Base-by-base conservation (phyloP, 2,797 vertebrate genomes). In the Ctenosaura bakeri region DNA sequence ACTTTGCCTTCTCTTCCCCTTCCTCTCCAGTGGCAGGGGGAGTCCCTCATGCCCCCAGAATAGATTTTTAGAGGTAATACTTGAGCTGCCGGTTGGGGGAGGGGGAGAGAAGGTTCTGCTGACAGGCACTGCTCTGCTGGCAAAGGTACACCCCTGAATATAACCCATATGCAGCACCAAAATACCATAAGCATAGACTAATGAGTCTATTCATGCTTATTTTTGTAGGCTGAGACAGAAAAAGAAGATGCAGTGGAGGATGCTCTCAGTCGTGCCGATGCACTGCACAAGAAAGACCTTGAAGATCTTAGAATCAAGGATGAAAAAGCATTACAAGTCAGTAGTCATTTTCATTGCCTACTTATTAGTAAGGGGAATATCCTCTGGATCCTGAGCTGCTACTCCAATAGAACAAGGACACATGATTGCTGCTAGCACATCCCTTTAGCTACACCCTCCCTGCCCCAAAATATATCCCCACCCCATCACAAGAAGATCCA, bases 201-300 rank as follows among this genome's bases (percentile, higher is more conserved):
- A 54, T 86, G 2, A 22, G 54, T 77, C 85, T 69, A 50, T 73
- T 59, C 76, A 69, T 80, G 77, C 71, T 89, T 91, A 94, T 66
- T 96, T 95, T 94, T 91, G 83, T 94, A 97, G 97, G 96, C 96
- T 74, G 56, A 90, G 71, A 29, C 78, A n/a, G 87, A 56, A 56
- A 96, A 93, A 91, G 91, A 96, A 59, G 92, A 96, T 94, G 96
- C 95, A 78, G 95, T 97, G 80, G 92, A 96, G 79, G 94, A 94
- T 94, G 96, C 96, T 83, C 88, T 97, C n/a, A 50, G 91, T 84
- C 94, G 94, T 20, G 94, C 95, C 88, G 86, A 92, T 0, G 24
- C 22, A 13, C 90, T 92, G 54, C 94, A 96, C 90, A 87, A n/a
- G 46, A 90, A 90, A 20, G 92, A 93, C 82, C 92, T 96, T 79